Evolutionary conservation across 2,113 vertebrate genomes (phyloP), one percentile per base, ranked within the genome.

Genomic region (Clarias gariepinus): DNA sequence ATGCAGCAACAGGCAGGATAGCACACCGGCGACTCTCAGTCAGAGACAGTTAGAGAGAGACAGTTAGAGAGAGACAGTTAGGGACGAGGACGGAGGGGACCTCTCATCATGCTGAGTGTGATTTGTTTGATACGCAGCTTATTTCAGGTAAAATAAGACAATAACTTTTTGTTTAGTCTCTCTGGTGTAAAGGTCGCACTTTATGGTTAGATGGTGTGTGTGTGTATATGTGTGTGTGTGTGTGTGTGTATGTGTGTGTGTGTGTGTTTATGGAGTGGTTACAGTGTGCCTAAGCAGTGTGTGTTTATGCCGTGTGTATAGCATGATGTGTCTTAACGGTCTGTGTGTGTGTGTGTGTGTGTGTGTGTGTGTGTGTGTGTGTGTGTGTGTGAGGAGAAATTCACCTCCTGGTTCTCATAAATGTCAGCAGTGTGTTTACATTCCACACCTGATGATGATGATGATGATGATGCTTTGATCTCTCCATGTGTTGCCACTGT

Each of bases 61-160:
- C n/a, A n/a, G 64, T 6, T 36, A 41, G 69, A 47, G 64, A 81
- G 61, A 82, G 66, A 60, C 2, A 25, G 69, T 15, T 33, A 0
- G 30, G 18, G 55, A 60, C 57, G 30, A 47, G 16, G 53, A 23
- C n/a, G 79, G 79, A 82, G 36, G 85, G 68, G 78, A 84, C 23
- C 82, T 74, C 87, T 89, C 89, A 61, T 71, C 63, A 91, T 91
- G 90, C 84, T 91, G 79, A 91, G 89, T 83, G 84, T 90, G 30
- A 88, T 91, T 60, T 91, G 85, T 81, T 90, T 91, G 15, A 61
- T 91, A 61, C 89, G 88, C 85, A 90, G 90, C 81, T 90, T 91
- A 47, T 91, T 91, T 73, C 53, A 90, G 90, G 90, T 91, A 91
- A 91, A 88, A 58, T 2, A 79, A 77, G 15, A 57, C 28, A 55